Evolutionary conservation across 2,113 vertebrate genomes (phyloP), one percentile per base, ranked within the genome.

Genomic region (Archilochus colubris): DNA sequence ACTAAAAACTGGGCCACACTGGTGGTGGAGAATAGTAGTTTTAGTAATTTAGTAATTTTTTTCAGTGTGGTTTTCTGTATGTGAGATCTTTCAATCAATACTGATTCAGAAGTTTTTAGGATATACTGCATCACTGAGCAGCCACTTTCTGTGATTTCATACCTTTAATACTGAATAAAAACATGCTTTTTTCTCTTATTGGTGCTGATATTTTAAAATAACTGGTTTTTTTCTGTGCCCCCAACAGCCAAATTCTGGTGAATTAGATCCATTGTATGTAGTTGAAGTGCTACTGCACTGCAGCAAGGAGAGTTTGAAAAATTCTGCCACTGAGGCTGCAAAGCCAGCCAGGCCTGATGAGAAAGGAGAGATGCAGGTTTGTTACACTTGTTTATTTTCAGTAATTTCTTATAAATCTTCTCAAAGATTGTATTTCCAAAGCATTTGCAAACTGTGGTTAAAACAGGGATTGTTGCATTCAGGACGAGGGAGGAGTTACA

Each of bases 361-460:
- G 88, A 98, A 98, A 76, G 99, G 99, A 80, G 99, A 99, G 95
- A 99, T 99, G 99, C 99, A 99, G 98, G 99, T 99, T 86, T 96
- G 97, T 94, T 63, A 14, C 24, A 67, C 12, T 4, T 54, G 10
- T 58, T 91, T 64, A 25, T 72, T 58, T 44, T 85, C 40, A 67
- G 8, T 74, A 61, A 61, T 90, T 91, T 38, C 14, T 63, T 64
- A 10, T 3, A 75, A 70, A 25, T 24, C 14, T 51, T 82, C 14
- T 70, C 3, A 57, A 53, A 58, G 38, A 14, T 48, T 81, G 7
- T 51, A 5, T 84, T 95, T 84, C 27, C 21, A 44, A 82, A 50
- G 19, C 10, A 44, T 61, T 78, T 91, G 24, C 24, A 31, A 24
- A 16, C 16, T 33, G 2, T 63, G 6, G 6, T 55, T 55, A 62